Percentiles rank a stretch among this genome's conserved stretches.
Evolutionary conservation across 2,113 vertebrate genomes (phyloP).

Genomic region (Erythrocercus mccallii): DNA sequence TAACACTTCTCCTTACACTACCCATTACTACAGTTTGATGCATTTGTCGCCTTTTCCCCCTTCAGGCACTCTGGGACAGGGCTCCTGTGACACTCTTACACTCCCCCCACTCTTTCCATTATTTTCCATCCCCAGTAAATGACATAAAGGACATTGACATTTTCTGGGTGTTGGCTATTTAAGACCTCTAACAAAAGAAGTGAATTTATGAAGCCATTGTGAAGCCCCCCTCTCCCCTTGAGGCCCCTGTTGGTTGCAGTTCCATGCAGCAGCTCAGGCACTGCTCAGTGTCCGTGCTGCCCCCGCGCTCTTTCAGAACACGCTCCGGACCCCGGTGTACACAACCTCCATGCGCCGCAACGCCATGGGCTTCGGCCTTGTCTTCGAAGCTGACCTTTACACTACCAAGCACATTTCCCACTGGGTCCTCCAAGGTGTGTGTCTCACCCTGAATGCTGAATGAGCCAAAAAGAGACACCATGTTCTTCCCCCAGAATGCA

Average conservation of each 20-base stretch:
- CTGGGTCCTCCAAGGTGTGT: slow-evolving; percentile 93
- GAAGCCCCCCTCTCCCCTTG: rapidly evolving
- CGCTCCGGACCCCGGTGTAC: slow-evolving; percentile 89
- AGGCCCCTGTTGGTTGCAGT: background rate
- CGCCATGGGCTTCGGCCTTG: slow-evolving; percentile 88
- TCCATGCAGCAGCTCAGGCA: rapidly evolving
- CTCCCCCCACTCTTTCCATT: background rate
- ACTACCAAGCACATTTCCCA: slow-evolving; percentile 86
- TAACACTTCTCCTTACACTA: background rate
- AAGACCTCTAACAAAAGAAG: background rate
- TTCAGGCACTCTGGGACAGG: background rate
- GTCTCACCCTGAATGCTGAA: slow-evolving; percentile 86
- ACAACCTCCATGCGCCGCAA: slow-evolving; percentile 90
- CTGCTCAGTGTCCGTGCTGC: background rate
- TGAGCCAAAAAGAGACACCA: background rate
- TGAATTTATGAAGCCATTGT: background rate
- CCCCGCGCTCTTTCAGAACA: slow-evolving; percentile 79
- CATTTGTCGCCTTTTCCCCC: background rate
- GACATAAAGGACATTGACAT: background rate
- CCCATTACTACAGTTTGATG: background rate
- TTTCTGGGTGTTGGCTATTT: background rate
- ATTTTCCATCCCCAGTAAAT: background rate
- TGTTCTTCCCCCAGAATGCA: no score
- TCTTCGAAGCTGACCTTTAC: slow-evolving; percentile 91
- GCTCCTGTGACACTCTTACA: background rate